A percentile compares a stretch with the other conserved stretches of the same genome.
These are phyloP conservation scores for Serilophus lunatus DNA, from an alignment of 2,113 vertebrate species.

Conservation along the genomic window DNA sequence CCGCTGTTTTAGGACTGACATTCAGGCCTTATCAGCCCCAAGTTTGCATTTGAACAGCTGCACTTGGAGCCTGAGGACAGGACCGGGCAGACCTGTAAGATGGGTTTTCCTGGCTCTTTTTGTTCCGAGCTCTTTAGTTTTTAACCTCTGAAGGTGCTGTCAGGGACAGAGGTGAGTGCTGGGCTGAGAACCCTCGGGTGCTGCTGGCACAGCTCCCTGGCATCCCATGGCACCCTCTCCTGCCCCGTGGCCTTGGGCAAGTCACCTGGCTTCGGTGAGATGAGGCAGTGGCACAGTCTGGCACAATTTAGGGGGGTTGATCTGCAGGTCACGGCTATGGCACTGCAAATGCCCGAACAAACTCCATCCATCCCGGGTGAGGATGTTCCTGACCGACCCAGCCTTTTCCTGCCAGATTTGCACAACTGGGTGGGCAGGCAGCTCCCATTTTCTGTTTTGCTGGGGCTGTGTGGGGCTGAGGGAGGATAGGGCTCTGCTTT, in stretches of 20 bases:
- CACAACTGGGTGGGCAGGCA: not conserved
- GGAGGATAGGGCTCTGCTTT: not conserved
- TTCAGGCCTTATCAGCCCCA: not conserved
- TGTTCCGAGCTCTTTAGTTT: not conserved
- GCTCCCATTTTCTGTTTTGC: not conserved
- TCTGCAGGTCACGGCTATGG: rapidly evolving
- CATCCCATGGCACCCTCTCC: not conserved
- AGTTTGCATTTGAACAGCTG: not conserved
- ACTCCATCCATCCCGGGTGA: not conserved
- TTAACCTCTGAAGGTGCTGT: not conserved
- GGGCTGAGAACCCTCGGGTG: not conserved
- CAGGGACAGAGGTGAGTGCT: not conserved
- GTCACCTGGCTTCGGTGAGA: not conserved
- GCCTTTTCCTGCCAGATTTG: not conserved
- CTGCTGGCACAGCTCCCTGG: not conserved
- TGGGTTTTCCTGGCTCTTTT: not conserved
- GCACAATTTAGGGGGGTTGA: not conserved
- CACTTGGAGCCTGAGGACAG: not conserved
- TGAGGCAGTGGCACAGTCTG: not conserved
- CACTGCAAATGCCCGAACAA: too few relatives aligned
- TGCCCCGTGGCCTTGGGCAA: rapidly evolving
- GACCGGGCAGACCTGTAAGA: not conserved
- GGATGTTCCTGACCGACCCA: not conserved
- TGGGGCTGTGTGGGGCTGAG: not conserved
- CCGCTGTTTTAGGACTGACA: not conserved